These are phyloP conservation scores for Lagria hirta DNA, from an alignment of 2,888 invertebrate genomes.

Conservation along the genomic window DNA sequence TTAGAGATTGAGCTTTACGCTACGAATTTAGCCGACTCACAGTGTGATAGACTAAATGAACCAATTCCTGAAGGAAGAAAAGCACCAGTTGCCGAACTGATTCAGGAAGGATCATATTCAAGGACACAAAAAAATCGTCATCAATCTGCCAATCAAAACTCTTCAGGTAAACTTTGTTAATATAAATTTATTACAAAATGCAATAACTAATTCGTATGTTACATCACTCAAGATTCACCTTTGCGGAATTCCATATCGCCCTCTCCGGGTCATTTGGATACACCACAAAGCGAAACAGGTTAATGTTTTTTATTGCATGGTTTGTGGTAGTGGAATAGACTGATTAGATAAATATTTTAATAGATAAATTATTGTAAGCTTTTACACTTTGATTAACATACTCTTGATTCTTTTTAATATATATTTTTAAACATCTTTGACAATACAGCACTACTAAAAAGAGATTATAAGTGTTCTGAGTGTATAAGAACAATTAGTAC, in stretches of 20 bases:
- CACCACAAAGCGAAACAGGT: slow-evolving; percentile 60
- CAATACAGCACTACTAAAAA: not conserved
- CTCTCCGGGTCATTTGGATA: slow-evolving; percentile 62
- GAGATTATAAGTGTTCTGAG: no score
- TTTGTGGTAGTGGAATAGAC: not conserved
- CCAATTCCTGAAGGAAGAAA: slow-evolving; percentile 83
- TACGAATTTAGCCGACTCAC: slow-evolving; percentile 50
- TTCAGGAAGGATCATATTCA: slow-evolving; percentile 48
- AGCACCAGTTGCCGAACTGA: slow-evolving; percentile 77
- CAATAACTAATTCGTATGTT: slow-evolving; percentile 21
- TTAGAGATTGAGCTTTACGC: slow-evolving; percentile 72
- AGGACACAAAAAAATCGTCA: no score
- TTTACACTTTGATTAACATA: no score
- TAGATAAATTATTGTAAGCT: no score
- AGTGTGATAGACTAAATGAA: slow-evolving; percentile 53
- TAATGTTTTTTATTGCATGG: slow-evolving; percentile 25
- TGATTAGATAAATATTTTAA: not conserved
- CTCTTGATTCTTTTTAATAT: not conserved
- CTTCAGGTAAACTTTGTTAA: slow-evolving; percentile 14
- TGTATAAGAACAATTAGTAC: no score
- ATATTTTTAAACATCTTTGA: not conserved
- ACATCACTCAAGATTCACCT: slow-evolving; percentile 60
- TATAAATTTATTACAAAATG: slow-evolving; percentile 6
- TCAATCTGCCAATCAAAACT: slow-evolving; percentile 16
- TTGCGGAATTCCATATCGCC: slow-evolving; percentile 69